Evolutionary conservation across 2,797 vertebrate species (phyloP).

Genomic region (Ara ararauna): DNA sequence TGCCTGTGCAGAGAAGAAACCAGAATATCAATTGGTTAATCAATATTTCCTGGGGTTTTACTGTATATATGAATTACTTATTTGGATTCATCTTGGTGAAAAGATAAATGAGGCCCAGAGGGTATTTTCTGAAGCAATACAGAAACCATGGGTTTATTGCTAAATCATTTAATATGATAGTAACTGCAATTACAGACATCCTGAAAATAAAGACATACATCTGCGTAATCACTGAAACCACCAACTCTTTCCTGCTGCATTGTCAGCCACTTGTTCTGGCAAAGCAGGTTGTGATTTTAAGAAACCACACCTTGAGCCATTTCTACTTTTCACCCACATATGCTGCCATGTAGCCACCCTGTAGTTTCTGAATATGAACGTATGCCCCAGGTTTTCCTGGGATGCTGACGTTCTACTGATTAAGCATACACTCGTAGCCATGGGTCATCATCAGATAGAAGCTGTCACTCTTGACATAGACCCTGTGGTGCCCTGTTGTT

Average conservation of each 20-base stretch:
- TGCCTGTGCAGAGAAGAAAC: background rate
- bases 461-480: background rate
- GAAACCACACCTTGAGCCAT: background rate
- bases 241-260: background rate
- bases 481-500: rapidly evolving
- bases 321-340: background rate
- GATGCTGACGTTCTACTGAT: background rate
- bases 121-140: constrained; percentile 53
- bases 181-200: constrained; percentile 16
- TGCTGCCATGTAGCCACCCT: background rate
- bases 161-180: background rate
- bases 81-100: background rate
- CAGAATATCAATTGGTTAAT: background rate
- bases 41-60: background rate
- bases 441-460: background rate
- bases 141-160: constrained; percentile 30
- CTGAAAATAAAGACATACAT: constrained; percentile 1
- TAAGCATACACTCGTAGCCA: background rate
- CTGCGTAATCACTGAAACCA: constrained; percentile 10
- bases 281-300: constrained; percentile 23
- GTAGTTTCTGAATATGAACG: background rate
- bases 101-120: background rate
- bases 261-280: background rate
- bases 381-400: background rate
- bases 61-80: background rate